phyloP scores from a whole-genome alignment of 2,113 vertebrate species.

The Pygoscelis antarcticus region DNA sequence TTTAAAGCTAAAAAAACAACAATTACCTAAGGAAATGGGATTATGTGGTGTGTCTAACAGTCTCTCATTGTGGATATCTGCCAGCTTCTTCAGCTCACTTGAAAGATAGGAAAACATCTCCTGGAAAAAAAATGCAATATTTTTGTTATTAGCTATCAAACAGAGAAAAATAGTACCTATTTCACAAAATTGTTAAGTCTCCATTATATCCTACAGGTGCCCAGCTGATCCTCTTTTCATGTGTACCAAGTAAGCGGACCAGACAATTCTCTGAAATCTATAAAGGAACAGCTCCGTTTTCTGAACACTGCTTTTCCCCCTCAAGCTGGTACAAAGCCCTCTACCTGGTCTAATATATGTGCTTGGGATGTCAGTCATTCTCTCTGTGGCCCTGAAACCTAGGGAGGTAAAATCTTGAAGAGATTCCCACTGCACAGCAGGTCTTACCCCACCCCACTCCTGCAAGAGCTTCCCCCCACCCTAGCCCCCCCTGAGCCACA shows the following conservation, averaged over 20 bases:
- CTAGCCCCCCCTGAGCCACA: background rate
- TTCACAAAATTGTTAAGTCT: background rate
- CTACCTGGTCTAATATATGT: background rate
- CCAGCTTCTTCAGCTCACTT: slow-evolving; percentile 86
- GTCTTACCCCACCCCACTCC: background rate
- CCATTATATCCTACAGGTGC: background rate
- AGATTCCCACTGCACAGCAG: background rate
- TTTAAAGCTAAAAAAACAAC: background rate
- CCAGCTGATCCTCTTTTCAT: background rate
- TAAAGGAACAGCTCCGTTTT: background rate
- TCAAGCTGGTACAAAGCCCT: background rate
- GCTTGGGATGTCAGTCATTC: background rate
- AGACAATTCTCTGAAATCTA: slow-evolving; percentile 2
- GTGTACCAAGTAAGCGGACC: background rate
- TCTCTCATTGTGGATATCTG: slow-evolving; percentile 85
- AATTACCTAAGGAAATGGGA: slow-evolving; percentile 92
- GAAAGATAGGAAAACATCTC: slow-evolving; percentile 91
- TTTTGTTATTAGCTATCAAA: slow-evolving; percentile 29
- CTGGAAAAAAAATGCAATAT: slow-evolving; percentile 67
- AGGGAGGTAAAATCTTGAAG: background rate
- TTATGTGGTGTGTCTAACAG: slow-evolving; percentile 92
- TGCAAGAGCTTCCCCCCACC: background rate
- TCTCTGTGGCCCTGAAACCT: background rate
- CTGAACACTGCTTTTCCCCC: background rate
- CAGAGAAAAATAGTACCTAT: slow-evolving; percentile 6